Evolutionary conservation across 2,113 vertebrate genomes (phyloP), one percentile per base, ranked within the genome.

Genomic region (Elgaria multicarinata): DNA sequence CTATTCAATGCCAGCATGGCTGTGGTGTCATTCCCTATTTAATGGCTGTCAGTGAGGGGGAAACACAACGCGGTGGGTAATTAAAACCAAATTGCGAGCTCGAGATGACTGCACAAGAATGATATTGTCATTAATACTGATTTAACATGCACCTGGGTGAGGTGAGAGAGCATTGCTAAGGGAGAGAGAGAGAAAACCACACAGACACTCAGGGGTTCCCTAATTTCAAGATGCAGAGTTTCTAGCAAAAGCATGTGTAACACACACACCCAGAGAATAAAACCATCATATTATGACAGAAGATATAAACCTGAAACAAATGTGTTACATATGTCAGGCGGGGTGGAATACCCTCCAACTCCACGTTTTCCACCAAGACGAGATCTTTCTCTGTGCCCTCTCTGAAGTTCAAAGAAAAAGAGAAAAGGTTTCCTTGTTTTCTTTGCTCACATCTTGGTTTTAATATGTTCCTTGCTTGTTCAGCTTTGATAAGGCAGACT

Each of bases 31-130:
- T 96, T 98, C 97, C 97, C 97, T 97, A 98, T 98, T 98, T 98
- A 98, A 98, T 97, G 97, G 98, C 97, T 98, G 98, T 98, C 98
- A 98, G 97, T 98, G 97, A 98, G 97, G 97, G 97, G 98, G 97
- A 98, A 97, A 97, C 97, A 97, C 98, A 98, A 98, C 97, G 97
- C 97, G 97, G 94, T 97, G 97, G 98, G 98, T 98, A 98, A 98
- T 98, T 97, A 98, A 98, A 98, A 98, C 98, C 97, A 98, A 98
- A 98, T 98, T 98, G 98, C 98, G 98, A 98, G 98, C 98, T 98
- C 98, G 98, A 98, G 98, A 98, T 97, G 98, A 98, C 98, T 98
- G 97, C 97, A 97, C 96, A 97, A 98, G 97, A 97, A 98, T 98
- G 97, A 98, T 98, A 98, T 97, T 98, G 97, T 97, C 97, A 98